These are phyloP conservation scores for Lasaia peninsularis DNA, from an alignment of 1,140 invertebrate species.

Conservation along the genomic window DNA sequence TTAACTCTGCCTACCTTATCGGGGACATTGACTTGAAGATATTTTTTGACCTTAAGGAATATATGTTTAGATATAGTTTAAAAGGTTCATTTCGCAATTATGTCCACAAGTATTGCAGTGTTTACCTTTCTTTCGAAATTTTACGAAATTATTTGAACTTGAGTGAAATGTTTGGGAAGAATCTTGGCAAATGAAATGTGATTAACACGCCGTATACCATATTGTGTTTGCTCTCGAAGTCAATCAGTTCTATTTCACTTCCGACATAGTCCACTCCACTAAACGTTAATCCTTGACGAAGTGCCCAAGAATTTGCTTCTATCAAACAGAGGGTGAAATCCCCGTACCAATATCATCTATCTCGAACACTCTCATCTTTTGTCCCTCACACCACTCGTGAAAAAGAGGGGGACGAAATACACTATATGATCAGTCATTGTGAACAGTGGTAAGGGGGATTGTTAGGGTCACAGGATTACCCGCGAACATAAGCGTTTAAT, in stretches of 20 bases:
- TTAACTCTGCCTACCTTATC: too few relatives aligned
- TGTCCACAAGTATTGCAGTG: too few relatives aligned
- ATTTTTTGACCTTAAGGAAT: too few relatives aligned
- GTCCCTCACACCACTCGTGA: constrained; percentile 10
- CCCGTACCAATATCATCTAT: constrained; percentile 20
- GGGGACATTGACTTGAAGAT: too few relatives aligned
- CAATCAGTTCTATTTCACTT: constrained; percentile 37
- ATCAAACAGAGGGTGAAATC: constrained; percentile 38
- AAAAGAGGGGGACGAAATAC: neutral
- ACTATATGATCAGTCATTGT: neutral
- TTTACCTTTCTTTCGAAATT: too few relatives aligned
- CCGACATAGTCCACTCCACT: constrained; percentile 30
- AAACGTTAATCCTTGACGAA: constrained; percentile 42
- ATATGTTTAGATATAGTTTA: too few relatives aligned
- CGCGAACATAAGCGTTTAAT: constrained; percentile 37
- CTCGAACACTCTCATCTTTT: constrained; percentile 2
- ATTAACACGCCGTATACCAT: constrained; percentile 23
- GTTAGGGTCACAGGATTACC: constrained; percentile 29
- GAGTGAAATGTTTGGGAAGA: neutral
- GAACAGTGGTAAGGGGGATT: constrained; percentile 26
- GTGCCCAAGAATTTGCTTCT: constrained; percentile 34
- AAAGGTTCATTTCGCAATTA: too few relatives aligned
- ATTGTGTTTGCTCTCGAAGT: constrained; percentile 35
- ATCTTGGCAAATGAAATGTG: constrained; percentile 6
- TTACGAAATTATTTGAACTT: too few relatives aligned